Conservation (phyloP, 2,113 vertebrate species). For the Chamaetylas fuelleborni region DNA sequence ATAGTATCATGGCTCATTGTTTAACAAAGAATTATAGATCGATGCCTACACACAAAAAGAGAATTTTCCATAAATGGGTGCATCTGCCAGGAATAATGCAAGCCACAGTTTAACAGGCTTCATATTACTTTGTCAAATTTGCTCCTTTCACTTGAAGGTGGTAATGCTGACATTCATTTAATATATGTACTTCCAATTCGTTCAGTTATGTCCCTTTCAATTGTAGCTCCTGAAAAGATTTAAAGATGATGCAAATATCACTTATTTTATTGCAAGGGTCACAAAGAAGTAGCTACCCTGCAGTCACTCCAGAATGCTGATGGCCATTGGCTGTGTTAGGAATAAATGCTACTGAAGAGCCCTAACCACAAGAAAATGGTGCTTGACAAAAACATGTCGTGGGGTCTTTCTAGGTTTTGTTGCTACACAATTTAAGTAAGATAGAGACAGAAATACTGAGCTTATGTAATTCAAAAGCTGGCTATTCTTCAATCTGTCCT, state of each 20-base stretch:
- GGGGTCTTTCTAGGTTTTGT: background rate
- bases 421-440: background rate
- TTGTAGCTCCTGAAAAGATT: background rate
- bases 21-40: background rate
- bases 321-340: background rate
- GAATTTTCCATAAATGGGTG: background rate
- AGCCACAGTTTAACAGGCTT: background rate
- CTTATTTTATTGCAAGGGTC: background rate
- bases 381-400: background rate
- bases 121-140: background rate
- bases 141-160: background rate
- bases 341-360: background rate
- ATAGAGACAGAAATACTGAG: background rate
- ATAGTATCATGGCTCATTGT: background rate
- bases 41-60: background rate
- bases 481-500: background rate
- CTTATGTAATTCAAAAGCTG: background rate
- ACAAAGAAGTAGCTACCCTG: background rate
- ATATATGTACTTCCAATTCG: background rate
- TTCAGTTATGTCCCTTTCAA: background rate
- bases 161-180: background rate
- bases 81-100: background rate
- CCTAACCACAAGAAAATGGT: background rate
- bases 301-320: background rate
- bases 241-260: background rate